Evolutionary conservation across 2,888 invertebrate species (phyloP).

Genomic region (Drosophila vallismaia): DNA sequence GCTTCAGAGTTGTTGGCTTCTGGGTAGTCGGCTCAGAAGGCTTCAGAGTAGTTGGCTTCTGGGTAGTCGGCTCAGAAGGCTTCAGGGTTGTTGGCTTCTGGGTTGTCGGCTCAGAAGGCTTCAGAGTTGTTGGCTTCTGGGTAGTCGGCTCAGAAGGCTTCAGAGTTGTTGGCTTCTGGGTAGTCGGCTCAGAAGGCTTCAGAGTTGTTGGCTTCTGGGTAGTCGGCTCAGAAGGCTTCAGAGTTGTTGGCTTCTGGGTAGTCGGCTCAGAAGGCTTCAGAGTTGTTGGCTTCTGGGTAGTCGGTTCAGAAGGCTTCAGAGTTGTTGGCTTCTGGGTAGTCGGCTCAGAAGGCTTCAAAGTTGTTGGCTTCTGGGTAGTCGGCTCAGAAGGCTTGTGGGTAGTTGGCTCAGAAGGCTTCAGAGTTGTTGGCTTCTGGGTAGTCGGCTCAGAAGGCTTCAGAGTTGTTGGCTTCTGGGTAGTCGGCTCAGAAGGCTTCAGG

Average conservation of each 20-base stretch:
- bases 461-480: neutral
- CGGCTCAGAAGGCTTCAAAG: neutral
- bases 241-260: neutral
- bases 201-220: neutral
- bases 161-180: neutral
- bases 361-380: neutral
- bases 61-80: slow-evolving; percentile 4
- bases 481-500: neutral
- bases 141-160: slow-evolving; percentile 2
- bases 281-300: slow-evolving; percentile 1
- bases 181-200: slow-evolving; percentile 1
- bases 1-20: slow-evolving; percentile 7
- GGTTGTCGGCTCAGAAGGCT: neutral
- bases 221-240: neutral
- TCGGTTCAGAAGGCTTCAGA: neutral
- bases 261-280: neutral
- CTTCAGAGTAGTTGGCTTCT: neutral
- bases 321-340: neutral
- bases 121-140: slow-evolving; percentile 2
- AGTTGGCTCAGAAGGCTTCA: neutral
- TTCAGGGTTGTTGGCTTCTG: neutral
- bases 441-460: neutral
- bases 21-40: neutral
- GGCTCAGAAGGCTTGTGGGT: slow-evolving; percentile 4
- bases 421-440: neutral